Evolutionary conservation across 2,888 invertebrate species (phyloP), one percentile per base, ranked within the genome.

Genomic region (Hydraecia micacea): DNA sequence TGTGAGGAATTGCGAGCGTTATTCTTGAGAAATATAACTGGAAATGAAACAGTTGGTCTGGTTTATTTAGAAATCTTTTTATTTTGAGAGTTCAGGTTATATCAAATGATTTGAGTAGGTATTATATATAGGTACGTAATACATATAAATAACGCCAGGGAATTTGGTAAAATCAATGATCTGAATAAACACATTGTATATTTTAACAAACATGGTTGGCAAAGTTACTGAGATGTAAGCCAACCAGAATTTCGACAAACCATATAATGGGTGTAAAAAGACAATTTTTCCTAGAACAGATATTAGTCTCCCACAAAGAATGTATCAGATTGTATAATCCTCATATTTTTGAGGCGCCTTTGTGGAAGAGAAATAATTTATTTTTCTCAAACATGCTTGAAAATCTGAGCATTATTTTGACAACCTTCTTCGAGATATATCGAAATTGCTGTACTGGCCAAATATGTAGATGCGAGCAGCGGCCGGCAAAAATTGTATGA

Each of bases 21-120:
- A 73, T 62, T 74, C 36, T 32, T 1, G n/a, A 52, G 66, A 70
- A 70, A 70, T 70, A 81, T 66, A 65, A 60, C 21, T 55, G n/a
- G 28, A 1, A 67, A 39, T 55, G 25, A 60, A 70, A 62, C 8
- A 21, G 36, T 55, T 4, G 36, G 8, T 49, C 36, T n/a, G 15
- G 25, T 46, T 81, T 70, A 69, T 82, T 71, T 39, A 32, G n/a
- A 70, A 66, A 66, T 18, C 1, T 46, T 39, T 65, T 66, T 66
- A 70, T 46, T 77, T 46, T 32, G 25, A 42, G 2, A 21, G 11
- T 36, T 46, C 39, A 15, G 52, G 80, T n/a, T 73, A 39, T 52
- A 52, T 52, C 3, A 32, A 39, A 49, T n/a, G 36, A 9, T 71
- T n/a, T 60, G 15, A 60, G 28, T 28, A 60, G 15, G 28, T 28